These are phyloP conservation scores for Mus minutoides DNA, from an alignment of 2,797 vertebrate genomes.

Conservation along the genomic window DNA sequence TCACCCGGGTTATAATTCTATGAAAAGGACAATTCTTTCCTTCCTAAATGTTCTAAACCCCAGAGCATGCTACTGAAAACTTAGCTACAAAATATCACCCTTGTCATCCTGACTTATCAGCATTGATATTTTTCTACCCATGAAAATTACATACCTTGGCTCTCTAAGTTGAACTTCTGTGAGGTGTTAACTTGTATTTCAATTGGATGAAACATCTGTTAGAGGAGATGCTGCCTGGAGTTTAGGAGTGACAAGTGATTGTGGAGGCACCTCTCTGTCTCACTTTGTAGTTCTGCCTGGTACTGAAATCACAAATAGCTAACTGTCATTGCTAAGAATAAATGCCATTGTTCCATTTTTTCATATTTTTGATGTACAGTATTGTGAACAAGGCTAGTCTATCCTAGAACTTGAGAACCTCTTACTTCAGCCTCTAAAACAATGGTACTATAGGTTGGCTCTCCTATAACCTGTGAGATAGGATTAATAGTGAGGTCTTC, in stretches of 20 bases:
- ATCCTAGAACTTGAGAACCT: background rate
- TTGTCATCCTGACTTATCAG: background rate
- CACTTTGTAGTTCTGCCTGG: background rate
- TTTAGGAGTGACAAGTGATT: background rate
- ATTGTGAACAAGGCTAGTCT: background rate
- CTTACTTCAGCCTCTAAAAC: background rate
- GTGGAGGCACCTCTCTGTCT: background rate
- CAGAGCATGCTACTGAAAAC: background rate
- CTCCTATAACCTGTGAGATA: background rate
- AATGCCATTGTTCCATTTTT: background rate
- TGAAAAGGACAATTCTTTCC: background rate
- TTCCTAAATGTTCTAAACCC: background rate
- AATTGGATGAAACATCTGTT: background rate
- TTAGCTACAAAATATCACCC: background rate
- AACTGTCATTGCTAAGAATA: background rate
- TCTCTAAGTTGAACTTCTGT: background rate
- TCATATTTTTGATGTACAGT: background rate
- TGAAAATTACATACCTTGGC: background rate
- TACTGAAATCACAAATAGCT: background rate
- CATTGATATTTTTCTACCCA: background rate
- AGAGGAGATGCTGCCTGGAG: background rate
- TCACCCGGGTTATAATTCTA: constrained; percentile 9
- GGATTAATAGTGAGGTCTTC: background rate
- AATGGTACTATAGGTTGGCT: too few relatives aligned
- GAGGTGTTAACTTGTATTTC: background rate